Conservation (phyloP, 2,888 invertebrate species). For the Xestobium rufovillosum region DNA sequence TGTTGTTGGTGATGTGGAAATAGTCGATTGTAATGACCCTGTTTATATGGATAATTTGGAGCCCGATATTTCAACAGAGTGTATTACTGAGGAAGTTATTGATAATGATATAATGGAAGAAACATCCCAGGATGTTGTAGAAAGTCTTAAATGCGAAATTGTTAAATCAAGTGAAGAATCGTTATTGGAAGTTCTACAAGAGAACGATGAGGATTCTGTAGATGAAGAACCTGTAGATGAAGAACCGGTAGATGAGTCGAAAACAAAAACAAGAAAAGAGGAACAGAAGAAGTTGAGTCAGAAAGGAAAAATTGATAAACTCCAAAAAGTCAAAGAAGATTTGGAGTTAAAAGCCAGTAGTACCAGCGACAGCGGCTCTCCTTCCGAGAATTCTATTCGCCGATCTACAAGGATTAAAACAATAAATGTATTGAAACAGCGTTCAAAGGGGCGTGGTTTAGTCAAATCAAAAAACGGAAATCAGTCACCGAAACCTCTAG, state of each 20-base stretch:
- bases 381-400: conserved; percentile 45
- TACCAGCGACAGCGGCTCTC: background rate
- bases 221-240: conserved; percentile 8
- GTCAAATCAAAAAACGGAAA: conserved; percentile 43
- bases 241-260: conserved; percentile 13
- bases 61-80: conserved; percentile 24
- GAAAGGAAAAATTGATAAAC: conserved; percentile 28
- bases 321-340: conserved; percentile 17
- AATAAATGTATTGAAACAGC: conserved; percentile 61
- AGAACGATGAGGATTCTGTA: conserved; percentile 4
- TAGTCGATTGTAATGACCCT: conserved; percentile 8
- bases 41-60: conserved; percentile 17
- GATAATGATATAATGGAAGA: conserved; percentile 9
- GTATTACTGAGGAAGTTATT: conserved; percentile 12
- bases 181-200: conserved; percentile 8
- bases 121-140: conserved; percentile 7
- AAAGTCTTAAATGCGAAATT: too few relatives aligned
- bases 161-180: conserved; percentile 8
- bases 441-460: conserved; percentile 58
- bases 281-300: conserved; percentile 23
- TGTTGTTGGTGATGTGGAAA: background rate
- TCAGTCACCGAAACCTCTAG: conserved; percentile 39
- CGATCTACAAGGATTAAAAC: too few relatives aligned
- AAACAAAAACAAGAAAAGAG: conserved; percentile 17
- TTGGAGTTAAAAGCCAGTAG: conserved; percentile 7